phyloP scores from a whole-genome alignment of 1,140 invertebrate genomes.

The Heterodera schachtii region DNA sequence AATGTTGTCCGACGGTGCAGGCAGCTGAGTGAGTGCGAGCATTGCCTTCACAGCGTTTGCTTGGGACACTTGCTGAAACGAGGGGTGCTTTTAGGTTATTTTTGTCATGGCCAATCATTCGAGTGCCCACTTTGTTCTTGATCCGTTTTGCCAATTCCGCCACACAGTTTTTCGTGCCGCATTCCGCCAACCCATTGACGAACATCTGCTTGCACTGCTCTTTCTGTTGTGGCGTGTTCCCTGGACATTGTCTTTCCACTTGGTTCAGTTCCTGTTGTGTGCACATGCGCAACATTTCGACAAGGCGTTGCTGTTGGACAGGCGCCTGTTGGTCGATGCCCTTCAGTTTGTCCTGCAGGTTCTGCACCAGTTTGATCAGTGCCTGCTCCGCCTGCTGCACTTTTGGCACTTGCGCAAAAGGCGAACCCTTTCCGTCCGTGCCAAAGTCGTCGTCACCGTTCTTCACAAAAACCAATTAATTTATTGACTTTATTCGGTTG shows the following conservation, averaged over 20 bases:
- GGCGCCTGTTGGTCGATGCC: slow-evolving; percentile 39
- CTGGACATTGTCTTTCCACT: slow-evolving; percentile 31
- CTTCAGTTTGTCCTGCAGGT: slow-evolving; percentile 21
- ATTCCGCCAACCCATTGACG: slow-evolving; percentile 45
- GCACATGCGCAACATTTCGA: slow-evolving; percentile 46
- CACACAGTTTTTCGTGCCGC: slow-evolving; percentile 45
- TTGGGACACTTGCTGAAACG: slow-evolving; percentile 20
- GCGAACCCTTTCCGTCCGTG: slow-evolving; percentile 24
- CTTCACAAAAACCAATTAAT: slow-evolving; percentile 1
- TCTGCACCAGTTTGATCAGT: slow-evolving; percentile 23
- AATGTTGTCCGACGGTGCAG: slow-evolving; percentile 47
- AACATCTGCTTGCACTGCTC: slow-evolving; percentile 33
- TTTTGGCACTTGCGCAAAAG: slow-evolving; percentile 42
- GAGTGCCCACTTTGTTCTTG: slow-evolving; percentile 15
- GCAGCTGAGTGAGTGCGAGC: slow-evolving; percentile 27
- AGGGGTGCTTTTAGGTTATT: neutral
- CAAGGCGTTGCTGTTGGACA: slow-evolving; percentile 38
- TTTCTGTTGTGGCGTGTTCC: slow-evolving; percentile 1
- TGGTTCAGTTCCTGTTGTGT: slow-evolving; percentile 36
- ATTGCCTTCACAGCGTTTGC: slow-evolving; percentile 39
- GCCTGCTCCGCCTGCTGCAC: slow-evolving; percentile 32
- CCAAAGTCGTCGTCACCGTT: slow-evolving; percentile 34
- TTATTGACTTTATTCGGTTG: neutral
- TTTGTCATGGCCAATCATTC: neutral
- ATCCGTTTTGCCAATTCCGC: slow-evolving; percentile 43